These are phyloP conservation scores for Vespertilio murinus DNA, from an alignment of 2,797 vertebrate species.

Conservation along the genomic window DNA sequence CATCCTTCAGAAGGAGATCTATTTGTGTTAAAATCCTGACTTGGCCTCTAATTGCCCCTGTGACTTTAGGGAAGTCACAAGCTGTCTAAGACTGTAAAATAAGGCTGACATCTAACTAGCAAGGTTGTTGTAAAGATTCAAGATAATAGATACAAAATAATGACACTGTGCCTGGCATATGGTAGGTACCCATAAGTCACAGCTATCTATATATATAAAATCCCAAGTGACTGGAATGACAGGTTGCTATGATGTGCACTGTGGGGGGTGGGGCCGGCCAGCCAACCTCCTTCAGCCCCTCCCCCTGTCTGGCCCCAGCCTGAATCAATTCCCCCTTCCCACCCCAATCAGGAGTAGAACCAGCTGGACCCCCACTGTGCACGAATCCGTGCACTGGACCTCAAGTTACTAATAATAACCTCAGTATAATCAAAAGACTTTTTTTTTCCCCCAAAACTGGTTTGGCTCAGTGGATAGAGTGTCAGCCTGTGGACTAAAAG, in stretches of 20 bases:
- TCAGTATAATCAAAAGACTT: background rate
- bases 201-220: background rate
- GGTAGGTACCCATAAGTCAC: background rate
- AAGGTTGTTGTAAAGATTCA: background rate
- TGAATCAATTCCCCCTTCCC: too few species aligned
- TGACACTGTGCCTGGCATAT: background rate
- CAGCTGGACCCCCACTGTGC: too few species aligned
- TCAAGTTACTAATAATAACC: background rate
- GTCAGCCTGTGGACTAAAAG: too few species aligned
- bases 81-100: conserved; percentile 1
- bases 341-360: too few species aligned
- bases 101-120: background rate
- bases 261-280: too few species aligned
- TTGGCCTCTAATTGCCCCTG: background rate
- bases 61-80: conserved; percentile 21
- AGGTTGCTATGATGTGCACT: too few species aligned
- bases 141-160: background rate
- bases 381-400: too few species aligned
- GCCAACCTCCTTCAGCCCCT: too few species aligned
- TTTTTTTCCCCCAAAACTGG: too few species aligned
- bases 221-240: too few species aligned
- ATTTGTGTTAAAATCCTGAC: background rate
- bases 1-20: background rate
- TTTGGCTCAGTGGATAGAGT: too few species aligned
- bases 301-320: too few species aligned